Percentiles rank a stretch among this genome's conserved stretches.
Conservation (phyloP, 1,140 invertebrate species). For the fruit fly (Drosophila melanogaster) region Release_6_plus_ISO1_MT NT_037436.4:16856501-16857000, state of each 20-base stretch:
- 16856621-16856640: conserved; percentile 99
- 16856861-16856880: conserved; percentile 99
- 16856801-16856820: conserved; percentile 99
- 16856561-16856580: conserved; percentile 82
- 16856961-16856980: conserved; percentile 99
- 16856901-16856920: conserved; percentile 99
- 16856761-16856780: conserved; percentile 99
- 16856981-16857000: conserved; percentile 98
- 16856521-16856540: conserved; percentile 73
- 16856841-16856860: conserved; percentile 98
- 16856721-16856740: conserved; percentile 99
- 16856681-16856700: conserved; percentile 95
- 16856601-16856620: conserved; percentile 94
- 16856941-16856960: conserved; percentile 98
- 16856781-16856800: conserved; percentile 99
- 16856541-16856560: conserved; percentile 84
- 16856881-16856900: conserved; percentile 98
- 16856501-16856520: conserved; percentile 68
- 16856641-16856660: conserved; percentile 99
- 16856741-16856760: conserved; percentile 97
- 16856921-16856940: conserved; percentile 98
- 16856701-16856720: conserved; percentile 97
- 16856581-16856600: conserved; percentile 84
- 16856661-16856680: conserved; percentile 97
- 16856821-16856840: conserved; percentile 96